A percentile compares a stretch with the other conserved stretches of the same genome.
Evolutionary conservation across 2,113 vertebrate species (phyloP).

Genomic region (Campylomormyrus numenius): DNA sequence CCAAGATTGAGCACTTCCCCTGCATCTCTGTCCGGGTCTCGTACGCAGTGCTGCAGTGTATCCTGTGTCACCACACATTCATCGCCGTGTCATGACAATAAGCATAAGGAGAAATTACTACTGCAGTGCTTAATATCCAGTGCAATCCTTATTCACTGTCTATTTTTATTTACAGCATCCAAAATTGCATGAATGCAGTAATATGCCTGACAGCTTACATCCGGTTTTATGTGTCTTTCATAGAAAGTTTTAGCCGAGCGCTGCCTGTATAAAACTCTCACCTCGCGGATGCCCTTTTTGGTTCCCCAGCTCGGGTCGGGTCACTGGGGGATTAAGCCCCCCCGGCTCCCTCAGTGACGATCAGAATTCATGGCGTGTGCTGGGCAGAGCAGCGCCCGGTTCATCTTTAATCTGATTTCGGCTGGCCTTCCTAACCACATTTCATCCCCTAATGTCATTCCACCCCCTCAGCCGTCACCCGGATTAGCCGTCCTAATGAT

Average conservation of each 20-base stretch:
- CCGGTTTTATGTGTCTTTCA: background rate
- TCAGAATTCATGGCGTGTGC: slow-evolving; percentile 67
- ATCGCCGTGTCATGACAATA: slow-evolving; percentile 10
- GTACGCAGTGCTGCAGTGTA: slow-evolving; percentile 50
- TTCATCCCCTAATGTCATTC: slow-evolving; percentile 67
- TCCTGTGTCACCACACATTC: slow-evolving; percentile 42
- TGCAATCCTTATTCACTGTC: background rate
- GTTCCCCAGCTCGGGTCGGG: slow-evolving; percentile 41
- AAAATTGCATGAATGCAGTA: background rate
- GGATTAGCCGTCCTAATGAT: slow-evolving; percentile 64
- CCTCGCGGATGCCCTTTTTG: slow-evolving; percentile 40
- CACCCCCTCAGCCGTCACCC: slow-evolving; percentile 47
- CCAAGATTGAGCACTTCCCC: slow-evolving; percentile 64
- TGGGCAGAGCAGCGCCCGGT: slow-evolving; percentile 60
- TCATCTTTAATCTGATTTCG: slow-evolving; percentile 69
- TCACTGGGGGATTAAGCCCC: slow-evolving; percentile 33
- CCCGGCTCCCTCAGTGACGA: slow-evolving; percentile 42
- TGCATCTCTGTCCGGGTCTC: slow-evolving; percentile 50
- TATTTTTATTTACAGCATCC: background rate
- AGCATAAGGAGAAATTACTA: background rate
- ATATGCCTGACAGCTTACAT: background rate
- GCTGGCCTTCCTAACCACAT: slow-evolving; percentile 56
- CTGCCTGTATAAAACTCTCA: background rate
- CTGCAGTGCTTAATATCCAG: background rate
- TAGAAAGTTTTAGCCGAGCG: background rate